These are phyloP conservation scores for Microctonus brassicae DNA, from an alignment of 2,888 invertebrate species.

Conservation along the genomic window DNA sequence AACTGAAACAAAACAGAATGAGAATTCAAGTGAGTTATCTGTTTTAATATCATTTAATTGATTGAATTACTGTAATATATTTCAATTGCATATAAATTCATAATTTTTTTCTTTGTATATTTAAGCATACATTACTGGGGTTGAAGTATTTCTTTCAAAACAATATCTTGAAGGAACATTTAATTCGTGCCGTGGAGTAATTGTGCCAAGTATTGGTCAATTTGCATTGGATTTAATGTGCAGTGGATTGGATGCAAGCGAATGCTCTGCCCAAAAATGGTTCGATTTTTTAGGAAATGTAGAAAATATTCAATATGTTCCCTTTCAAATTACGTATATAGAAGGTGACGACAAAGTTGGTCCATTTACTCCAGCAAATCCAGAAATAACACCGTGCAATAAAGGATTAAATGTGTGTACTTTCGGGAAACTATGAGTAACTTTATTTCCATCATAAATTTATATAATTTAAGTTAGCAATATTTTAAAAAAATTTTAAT, in stretches of 20 bases:
- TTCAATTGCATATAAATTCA: constrained; percentile 22
- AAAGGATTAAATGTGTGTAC: constrained; percentile 75
- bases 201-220: constrained; percentile 83
- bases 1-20: constrained; percentile 63
- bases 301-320: constrained; percentile 73
- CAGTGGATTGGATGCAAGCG: constrained; percentile 78
- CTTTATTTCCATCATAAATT: neutral
- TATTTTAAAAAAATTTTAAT: constrained; percentile 15
- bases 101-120: constrained; percentile 23
- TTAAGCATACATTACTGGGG: constrained; percentile 71
- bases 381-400: constrained; percentile 77
- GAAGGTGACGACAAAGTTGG: constrained; percentile 71
- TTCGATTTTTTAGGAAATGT: constrained; percentile 80
- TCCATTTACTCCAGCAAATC: constrained; percentile 74
- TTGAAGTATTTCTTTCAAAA: constrained; percentile 80
- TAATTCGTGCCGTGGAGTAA: constrained; percentile 87
- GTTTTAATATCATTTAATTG: constrained; percentile 12
- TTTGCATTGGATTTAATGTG: constrained; percentile 88
- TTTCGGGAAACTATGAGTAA: no score
- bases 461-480: neutral
- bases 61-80: neutral
- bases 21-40: constrained; percentile 46
- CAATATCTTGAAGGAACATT: constrained; percentile 81
- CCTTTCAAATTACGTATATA: constrained; percentile 83
- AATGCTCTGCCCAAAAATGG: constrained; percentile 82